phyloP scores from a whole-genome alignment of 2,113 vertebrate species.

The Lota lota region DNA sequence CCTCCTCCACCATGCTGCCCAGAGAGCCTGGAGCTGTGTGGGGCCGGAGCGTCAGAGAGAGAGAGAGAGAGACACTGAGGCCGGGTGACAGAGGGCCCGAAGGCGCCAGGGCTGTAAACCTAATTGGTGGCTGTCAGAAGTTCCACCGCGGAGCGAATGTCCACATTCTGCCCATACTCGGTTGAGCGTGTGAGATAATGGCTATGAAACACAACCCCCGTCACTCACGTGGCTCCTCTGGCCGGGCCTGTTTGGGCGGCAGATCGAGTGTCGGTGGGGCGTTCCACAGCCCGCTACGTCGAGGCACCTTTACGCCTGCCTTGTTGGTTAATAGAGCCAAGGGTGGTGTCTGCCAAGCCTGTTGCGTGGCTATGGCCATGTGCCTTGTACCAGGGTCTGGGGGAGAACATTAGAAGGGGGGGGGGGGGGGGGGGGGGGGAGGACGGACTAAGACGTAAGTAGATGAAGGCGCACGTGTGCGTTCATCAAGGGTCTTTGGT shows the following conservation, averaged over 20 bases:
- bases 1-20: conserved; percentile 8
- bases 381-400: conserved; percentile 28
- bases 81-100: conserved; percentile 50
- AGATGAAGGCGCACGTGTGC: conserved; percentile 32
- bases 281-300: neutral
- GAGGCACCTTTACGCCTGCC: conserved; percentile 8
- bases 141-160: conserved; percentile 60
- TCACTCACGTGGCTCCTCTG: neutral
- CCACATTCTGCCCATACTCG: conserved; percentile 48
- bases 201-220: neutral
- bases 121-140: conserved; percentile 58
- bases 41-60: conserved; percentile 65
- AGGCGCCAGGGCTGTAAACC: conserved; percentile 55
- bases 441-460: conserved; percentile 24
- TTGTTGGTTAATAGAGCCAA: neutral
- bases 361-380: conserved; percentile 30
- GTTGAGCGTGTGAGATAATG: too few species aligned
- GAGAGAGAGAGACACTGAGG: conserved; percentile 34
- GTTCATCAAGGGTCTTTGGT: conserved; percentile 54
- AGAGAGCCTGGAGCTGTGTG: conserved; percentile 57
- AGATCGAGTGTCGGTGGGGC: neutral
- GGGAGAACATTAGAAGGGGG: conserved; percentile 41
- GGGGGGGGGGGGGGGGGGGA: conserved; percentile 44
- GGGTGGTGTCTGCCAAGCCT: conserved; percentile 27
- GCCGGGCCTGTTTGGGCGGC: neutral